Percentiles rank a stretch among this genome's conserved stretches.
Evolutionary conservation across 2,113 vertebrate genomes (phyloP).

Genomic region (Neofelis nebulosa): DNA sequence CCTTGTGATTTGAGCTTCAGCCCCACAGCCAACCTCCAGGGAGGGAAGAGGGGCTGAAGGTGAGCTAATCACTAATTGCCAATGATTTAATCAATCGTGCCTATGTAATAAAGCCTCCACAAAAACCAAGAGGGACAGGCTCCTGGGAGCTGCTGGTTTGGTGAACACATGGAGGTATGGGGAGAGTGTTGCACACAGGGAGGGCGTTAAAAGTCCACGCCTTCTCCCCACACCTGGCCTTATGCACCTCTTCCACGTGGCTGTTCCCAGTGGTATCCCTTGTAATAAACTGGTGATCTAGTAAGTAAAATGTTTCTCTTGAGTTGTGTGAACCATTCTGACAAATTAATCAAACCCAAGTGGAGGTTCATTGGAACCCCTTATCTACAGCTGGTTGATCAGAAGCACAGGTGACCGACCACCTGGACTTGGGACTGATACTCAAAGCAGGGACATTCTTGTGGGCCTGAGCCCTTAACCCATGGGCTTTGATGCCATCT

Average conservation of each 20-base stretch:
- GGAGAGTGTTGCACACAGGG: rapidly evolving
- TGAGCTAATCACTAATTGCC: neutral
- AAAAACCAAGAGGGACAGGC: neutral
- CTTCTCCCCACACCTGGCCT: neutral
- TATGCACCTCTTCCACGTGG: neutral
- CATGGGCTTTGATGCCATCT: neutral
- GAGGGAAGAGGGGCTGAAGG: neutral
- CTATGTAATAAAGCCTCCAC: neutral
- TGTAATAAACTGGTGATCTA: neutral
- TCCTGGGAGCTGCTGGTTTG: neutral
- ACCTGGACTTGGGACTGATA: neutral
- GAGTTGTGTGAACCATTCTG: neutral
- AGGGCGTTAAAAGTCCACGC: rapidly evolving
- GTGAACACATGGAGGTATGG: rapidly evolving
- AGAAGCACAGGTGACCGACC: neutral
- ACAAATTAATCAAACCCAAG: neutral
- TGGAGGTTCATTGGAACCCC: neutral
- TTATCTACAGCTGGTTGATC: neutral
- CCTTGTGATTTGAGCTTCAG: neutral
- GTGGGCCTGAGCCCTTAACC: neutral
- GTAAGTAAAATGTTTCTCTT: neutral
- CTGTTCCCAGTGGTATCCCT: neutral
- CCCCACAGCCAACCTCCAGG: neutral
- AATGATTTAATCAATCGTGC: neutral
- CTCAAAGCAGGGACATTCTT: neutral